Evolutionary conservation across 2,113 vertebrate genomes (phyloP).

Genomic region (Oreochromis tanganicae): DNA sequence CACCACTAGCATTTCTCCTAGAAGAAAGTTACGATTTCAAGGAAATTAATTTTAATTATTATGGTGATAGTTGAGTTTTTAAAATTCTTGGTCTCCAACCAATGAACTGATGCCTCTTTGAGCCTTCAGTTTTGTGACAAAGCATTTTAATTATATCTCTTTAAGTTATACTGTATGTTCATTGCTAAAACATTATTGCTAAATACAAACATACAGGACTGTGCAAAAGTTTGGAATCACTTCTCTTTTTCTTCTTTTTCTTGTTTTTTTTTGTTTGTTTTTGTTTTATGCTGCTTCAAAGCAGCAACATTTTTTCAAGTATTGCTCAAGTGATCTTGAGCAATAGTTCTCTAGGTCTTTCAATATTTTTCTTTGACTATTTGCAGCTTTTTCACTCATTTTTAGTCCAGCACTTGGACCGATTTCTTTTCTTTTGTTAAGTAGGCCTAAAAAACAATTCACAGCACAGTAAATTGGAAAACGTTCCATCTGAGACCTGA

Average conservation of each 20-base stretch:
- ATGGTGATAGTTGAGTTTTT: neutral
- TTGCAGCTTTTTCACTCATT: neutral
- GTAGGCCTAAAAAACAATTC: neutral
- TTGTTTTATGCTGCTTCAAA: neutral
- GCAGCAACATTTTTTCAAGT: neutral
- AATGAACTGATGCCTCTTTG: neutral
- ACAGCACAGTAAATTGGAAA: neutral
- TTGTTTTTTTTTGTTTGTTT: neutral
- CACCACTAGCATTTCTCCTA: fast-evolving
- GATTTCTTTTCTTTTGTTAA: neutral
- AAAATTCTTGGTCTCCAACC: neutral
- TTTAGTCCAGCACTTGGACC: neutral
- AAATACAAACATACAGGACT: neutral
- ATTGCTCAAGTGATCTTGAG: neutral
- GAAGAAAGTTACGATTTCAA: fast-evolving
- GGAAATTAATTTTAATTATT: neutral
- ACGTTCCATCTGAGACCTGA: neutral
- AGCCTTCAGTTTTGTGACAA: neutral
- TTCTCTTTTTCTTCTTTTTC: neutral
- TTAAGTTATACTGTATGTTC: neutral
- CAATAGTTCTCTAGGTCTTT: neutral
- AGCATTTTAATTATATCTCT: neutral
- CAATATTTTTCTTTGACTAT: neutral
- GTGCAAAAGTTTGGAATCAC: neutral
- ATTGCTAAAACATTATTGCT: neutral